Evolutionary conservation across 2,113 vertebrate genomes (phyloP), one percentile per base, ranked within the genome.

Genomic region (Copsychus sechellarum): DNA sequence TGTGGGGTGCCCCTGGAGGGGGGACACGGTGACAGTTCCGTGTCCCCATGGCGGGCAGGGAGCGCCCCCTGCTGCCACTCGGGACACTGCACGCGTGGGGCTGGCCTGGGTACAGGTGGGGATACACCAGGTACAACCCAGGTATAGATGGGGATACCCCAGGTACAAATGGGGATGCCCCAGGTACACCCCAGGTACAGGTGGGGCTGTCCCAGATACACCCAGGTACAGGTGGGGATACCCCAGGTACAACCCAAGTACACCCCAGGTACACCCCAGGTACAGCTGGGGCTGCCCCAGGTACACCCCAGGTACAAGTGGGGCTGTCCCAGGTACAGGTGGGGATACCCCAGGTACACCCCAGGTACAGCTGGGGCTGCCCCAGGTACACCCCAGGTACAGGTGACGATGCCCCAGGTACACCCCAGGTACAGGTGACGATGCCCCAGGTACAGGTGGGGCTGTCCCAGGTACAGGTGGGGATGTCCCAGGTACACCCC

Each of bases 21-120:
- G 40, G 34, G 58, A 51, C 77, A 5, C 50, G 8, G 58, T 28
- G 58, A 33, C 67, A 28, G 18, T 11, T 11, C 4, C 12, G 2
- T 50, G 76, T 81, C 67, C 67, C 77, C 67, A 36, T 1, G 34
- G 48, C 8, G 16, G 71, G 72, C 12, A 2, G 80, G 36, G 50
- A 90, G 88, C 88, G 80, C 88, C 88, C 80, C 38, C 88, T 84
- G 80, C 72, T 90, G 88, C 51, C 81, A 9, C 36, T 7, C 23
- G 50, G 29, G 40, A 7, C 48, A 12, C 56, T 1, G 40, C 29
- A 8, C 1, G 9, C 1, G 16, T 6, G 54, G 50, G 60, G 69
- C 60, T 47, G 61, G 11, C 38, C 76, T 24, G 10, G 47, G 23
- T 4, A 9, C 7, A 23, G 9, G 13, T 77, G 47, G 11, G 8